Percentiles rank a stretch among this genome's conserved stretches.
These are phyloP conservation scores for Apocrypta bakeri DNA, from an alignment of 1,140 invertebrate genomes.

Conservation along the genomic window DNA sequence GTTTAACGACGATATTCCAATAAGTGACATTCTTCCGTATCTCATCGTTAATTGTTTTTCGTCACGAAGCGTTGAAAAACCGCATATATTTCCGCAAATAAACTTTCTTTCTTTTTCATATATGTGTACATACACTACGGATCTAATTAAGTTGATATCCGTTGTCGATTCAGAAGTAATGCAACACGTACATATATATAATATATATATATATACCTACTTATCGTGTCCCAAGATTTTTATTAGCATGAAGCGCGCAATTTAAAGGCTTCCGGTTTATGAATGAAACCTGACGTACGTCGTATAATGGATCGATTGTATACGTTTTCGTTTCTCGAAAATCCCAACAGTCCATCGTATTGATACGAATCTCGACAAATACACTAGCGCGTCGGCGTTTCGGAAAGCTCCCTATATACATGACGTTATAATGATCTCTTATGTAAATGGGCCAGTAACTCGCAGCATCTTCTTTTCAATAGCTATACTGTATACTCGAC, in stretches of 20 bases:
- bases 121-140: too few species aligned
- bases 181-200: not conserved
- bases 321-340: constrained; percentile 23
- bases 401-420: not conserved
- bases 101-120: too few species aligned
- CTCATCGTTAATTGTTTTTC: too few species aligned
- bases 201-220: too few species aligned
- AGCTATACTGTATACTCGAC: too few species aligned
- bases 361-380: constrained; percentile 5
- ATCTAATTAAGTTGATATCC: not conserved
- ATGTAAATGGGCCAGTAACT: not conserved
- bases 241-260: not conserved
- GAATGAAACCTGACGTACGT: constrained; percentile 10
- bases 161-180: not conserved
- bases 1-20: too few species aligned
- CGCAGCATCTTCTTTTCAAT: not conserved
- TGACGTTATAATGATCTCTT: not conserved
- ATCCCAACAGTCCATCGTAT: constrained; percentile 3
- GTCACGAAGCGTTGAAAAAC: too few species aligned
- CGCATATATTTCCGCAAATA: too few species aligned
- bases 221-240: not conserved
- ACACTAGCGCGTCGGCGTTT: not conserved
- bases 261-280: constrained; percentile 27
- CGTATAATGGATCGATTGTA: constrained; percentile 13
- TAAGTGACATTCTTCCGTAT: too few species aligned